Evolutionary conservation across 2,888 invertebrate species (phyloP), one percentile per base, ranked within the genome.

Genomic region (Hyles lineata): DNA sequence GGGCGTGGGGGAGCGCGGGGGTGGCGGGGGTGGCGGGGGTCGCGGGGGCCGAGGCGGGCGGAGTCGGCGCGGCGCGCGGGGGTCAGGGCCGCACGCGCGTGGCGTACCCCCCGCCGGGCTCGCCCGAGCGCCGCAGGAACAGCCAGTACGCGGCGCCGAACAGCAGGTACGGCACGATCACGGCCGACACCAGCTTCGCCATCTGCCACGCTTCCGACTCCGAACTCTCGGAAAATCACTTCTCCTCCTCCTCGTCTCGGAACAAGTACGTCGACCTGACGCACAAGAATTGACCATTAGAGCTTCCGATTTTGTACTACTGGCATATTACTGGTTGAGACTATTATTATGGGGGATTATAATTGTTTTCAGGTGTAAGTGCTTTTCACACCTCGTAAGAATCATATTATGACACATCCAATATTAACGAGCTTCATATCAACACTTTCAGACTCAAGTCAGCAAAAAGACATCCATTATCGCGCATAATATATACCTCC

Each of bases 191-290:
- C 77, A 92, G 84, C 79, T 83, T 85, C 80, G 83, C 84, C 80
- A 90, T 88, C 80, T 95, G 95, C 89, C 96, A 96, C 82, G 95
- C 95, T 81, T 87, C 88, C 81, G 76, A 75, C 81, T 86, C 86
- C 82, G 87, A 79, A 74, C 84, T 80, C 75, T 82, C 86, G 89
- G 89, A 87, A 89, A 93, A 94, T 95, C 94, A 95, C 90, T 96
- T 95, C 86, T 96, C 96, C 89, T 97, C 97, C 75, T 96, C 96
- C 89, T 97, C 97, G 86, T 97, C 96, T 82, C 97, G 96, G 95
- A 97, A 97, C 83, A 98, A 95, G 95, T 98, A 98, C 81, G 97
- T 97, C 81, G 97, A 95, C 98, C 98, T 98, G 96, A 0, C 11
- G 21, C n/a, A 58, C 23, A 35, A 63, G 5, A 19, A 15, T 0